Evolutionary conservation across 2,888 invertebrate species (phyloP).

Genomic region (Epistrophe eligans): DNA sequence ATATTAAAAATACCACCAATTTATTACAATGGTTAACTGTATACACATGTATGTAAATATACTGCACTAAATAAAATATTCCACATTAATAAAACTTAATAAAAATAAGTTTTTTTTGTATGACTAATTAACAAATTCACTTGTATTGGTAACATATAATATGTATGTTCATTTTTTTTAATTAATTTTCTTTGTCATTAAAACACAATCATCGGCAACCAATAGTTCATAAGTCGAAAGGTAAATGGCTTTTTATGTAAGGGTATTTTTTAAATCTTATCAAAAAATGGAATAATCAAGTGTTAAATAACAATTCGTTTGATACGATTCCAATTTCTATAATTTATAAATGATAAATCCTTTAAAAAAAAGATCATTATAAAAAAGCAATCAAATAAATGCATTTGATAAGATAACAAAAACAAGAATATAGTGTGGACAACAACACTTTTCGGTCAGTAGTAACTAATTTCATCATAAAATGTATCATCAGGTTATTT

Average conservation of each 20-base stretch:
- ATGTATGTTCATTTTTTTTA: neutral
- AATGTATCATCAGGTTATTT: neutral
- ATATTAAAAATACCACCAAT: too few species aligned
- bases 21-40: too few species aligned
- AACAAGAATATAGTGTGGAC: neutral
- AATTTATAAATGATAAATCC: neutral
- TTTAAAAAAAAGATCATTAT: neutral
- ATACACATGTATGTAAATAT: too few species aligned
- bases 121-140: neutral
- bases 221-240: neutral
- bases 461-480: neutral
- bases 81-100: neutral
- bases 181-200: neutral
- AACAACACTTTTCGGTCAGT: neutral
- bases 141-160: neutral
- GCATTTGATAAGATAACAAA: conserved; percentile 1
- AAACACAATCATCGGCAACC: neutral
- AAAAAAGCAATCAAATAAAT: neutral
- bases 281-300: neutral
- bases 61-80: neutral
- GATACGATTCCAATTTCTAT: neutral
- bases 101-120: neutral
- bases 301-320: neutral
- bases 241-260: neutral
- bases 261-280: neutral